Percentiles rank a stretch among this genome's conserved stretches.
These are phyloP conservation scores for Oligia latruncula DNA, from an alignment of 2,888 invertebrate genomes.

Conservation along the genomic window DNA sequence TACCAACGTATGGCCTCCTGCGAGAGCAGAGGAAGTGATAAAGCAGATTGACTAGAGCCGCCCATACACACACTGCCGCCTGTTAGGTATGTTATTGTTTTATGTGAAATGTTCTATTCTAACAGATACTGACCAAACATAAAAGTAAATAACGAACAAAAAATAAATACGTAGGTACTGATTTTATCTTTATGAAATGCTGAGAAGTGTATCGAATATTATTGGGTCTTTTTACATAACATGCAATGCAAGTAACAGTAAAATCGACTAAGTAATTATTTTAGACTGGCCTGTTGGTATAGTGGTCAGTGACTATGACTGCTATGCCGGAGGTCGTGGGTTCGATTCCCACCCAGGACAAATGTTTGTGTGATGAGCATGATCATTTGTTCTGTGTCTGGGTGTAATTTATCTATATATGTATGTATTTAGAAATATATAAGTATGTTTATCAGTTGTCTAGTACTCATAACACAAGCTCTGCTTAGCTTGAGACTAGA, in stretches of 20 bases:
- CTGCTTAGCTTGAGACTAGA: too few species aligned
- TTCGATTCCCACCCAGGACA: too few species aligned
- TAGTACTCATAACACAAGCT: too few species aligned
- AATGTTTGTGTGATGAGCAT: too few species aligned
- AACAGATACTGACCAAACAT: not conserved
- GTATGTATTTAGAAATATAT: too few species aligned
- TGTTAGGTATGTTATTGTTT: conserved; percentile 75
- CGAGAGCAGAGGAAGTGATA: conserved; percentile 94
- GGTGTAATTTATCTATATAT: too few species aligned
- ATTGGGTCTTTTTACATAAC: not conserved
- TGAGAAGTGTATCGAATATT: not conserved
- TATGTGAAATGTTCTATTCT: not conserved
- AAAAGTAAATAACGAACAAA: not conserved
- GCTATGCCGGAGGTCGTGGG: too few species aligned
- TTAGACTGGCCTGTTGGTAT: too few species aligned
- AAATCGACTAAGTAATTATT: not conserved
- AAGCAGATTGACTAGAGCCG: conserved; percentile 96
- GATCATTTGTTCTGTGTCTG: too few species aligned
- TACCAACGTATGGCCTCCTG: conserved; percentile 97
- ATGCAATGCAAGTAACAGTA: not conserved
- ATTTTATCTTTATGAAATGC: not conserved
- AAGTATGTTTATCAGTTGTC: too few species aligned
- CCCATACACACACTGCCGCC: conserved; percentile 90
- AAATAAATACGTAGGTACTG: not conserved
- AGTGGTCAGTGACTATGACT: too few species aligned